Evolutionary conservation across 2,797 vertebrate genomes (phyloP), one percentile per base, ranked within the genome.

Genomic region (Anisognathus igniventris): DNA sequence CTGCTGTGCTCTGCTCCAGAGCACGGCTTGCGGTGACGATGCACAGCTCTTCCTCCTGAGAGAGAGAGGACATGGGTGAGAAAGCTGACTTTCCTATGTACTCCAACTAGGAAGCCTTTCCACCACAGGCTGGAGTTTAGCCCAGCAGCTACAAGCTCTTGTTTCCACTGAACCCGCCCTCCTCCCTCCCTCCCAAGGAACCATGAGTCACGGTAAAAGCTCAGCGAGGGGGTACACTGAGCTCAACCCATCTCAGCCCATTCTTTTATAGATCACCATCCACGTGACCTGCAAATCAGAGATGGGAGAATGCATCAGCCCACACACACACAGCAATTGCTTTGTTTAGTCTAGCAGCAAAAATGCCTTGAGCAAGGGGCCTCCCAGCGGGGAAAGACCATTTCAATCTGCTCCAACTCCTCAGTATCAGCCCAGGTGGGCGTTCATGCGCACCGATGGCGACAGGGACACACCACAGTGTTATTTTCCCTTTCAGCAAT

Each of bases 11-110:
- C 98, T 98, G 95, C 90, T 99, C 98, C 99, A 99, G 67, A 98
- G 88, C 66, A 98, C 96, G 3, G 98, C 98, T 76, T 99, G 98
- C 6, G 99, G 98, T 42, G 99, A 99, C 0, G 99, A 99, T 2
- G 98, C 96, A 68, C 97, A 96, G 53, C 98, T 98, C 97, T 98
- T 99, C 94, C 98, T 99, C 99, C 99, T 99, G 97, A 40, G 53
- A 65, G 47, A 84, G 0, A 23, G 35, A 93, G 30, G 64, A 71
- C 2, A 13, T 14, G 27, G 37, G 67, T 96, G 76, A 96, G 62
- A 92, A 91, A 84, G 25, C 44, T 25, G 62, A 14, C 62, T 91
- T 88, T 62, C 60, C 58, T 61, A 54, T 0, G 0, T n/a, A 51
- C 37, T 67, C 40, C 40, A 51, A 5, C 24, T 54, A 51, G 30